Conservation (phyloP, 64 coral and sea anemone species). For the Stylophora pistillata region DNA sequence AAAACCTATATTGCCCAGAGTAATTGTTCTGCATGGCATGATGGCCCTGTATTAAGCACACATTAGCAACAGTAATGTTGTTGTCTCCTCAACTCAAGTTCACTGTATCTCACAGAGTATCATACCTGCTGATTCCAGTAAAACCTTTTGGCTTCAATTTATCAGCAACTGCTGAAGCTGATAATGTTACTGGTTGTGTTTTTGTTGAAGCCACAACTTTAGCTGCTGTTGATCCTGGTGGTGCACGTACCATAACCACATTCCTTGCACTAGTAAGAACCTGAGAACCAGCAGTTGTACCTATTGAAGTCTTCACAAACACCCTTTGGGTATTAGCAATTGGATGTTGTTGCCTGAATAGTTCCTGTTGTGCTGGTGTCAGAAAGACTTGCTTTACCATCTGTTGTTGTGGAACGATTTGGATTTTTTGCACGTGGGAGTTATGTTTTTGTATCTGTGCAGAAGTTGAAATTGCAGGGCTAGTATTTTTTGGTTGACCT, state of each 20-base stretch:
- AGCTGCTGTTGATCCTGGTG: slow-evolving; percentile 35
- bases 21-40: too few species aligned
- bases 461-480: slow-evolving; percentile 26
- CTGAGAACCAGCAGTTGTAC: slow-evolving; percentile 51
- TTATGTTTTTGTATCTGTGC: slow-evolving; percentile 56
- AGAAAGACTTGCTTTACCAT: slow-evolving; percentile 67
- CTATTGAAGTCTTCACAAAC: slow-evolving; percentile 56
- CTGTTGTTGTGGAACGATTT: slow-evolving; percentile 48
- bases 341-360: slow-evolving; percentile 61
- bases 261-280: slow-evolving; percentile 39
- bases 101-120: not conserved
- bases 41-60: too few species aligned
- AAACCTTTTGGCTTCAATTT: slow-evolving; percentile 85
- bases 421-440: slow-evolving; percentile 64
- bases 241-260: slow-evolving; percentile 68
- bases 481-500: slow-evolving; percentile 31
- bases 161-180: slow-evolving; percentile 58
- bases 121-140: slow-evolving; percentile 90
- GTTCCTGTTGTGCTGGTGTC: slow-evolving; percentile 78
- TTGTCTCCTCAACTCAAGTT: too few species aligned
- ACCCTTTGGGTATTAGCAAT: slow-evolving; percentile 60
- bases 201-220: slow-evolving; percentile 26
- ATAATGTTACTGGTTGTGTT: slow-evolving; percentile 22
- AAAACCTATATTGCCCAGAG: too few species aligned
- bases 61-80: too few species aligned